Evolutionary conservation across 2,113 vertebrate species (phyloP).

Genomic region (Entosphenus tridentatus): DNA sequence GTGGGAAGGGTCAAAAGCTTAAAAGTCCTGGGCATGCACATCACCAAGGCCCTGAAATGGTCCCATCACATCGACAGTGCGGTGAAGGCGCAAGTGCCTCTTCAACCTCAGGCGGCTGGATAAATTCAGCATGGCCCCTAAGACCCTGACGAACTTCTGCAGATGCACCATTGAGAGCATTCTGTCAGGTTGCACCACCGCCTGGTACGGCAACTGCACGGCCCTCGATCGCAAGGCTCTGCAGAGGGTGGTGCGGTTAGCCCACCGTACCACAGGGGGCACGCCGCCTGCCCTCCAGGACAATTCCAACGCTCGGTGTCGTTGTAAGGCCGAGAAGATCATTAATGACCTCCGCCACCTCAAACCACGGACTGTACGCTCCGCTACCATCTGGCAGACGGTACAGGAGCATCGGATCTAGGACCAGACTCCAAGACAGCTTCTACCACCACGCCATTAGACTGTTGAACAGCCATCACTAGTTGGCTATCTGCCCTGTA

Average conservation of each 20-base stretch:
- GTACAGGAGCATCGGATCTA: background rate
- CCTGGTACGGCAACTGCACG: background rate
- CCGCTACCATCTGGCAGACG: background rate
- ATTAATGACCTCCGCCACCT: conserved; percentile 1
- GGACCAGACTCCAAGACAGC: background rate
- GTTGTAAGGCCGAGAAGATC: background rate
- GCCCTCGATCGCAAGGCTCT: background rate
- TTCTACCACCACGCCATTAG: background rate
- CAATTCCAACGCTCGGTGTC: background rate
- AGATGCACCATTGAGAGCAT: background rate
- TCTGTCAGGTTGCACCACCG: background rate
- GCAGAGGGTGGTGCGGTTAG: background rate
- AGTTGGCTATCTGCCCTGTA: too few species aligned
- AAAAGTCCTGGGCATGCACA: background rate
- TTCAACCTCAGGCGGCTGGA: background rate
- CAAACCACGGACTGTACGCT: background rate
- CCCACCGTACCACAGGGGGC: background rate
- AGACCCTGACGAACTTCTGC: background rate
- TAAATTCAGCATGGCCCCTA: background rate
- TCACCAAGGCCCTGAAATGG: background rate
- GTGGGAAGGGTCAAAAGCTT: conserved; percentile 1
- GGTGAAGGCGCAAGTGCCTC: background rate
- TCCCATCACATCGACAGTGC: background rate
- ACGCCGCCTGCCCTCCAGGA: background rate
- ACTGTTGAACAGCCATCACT: background rate